Evolutionary conservation across 2,113 vertebrate genomes (phyloP).

Genomic region (Gymnorhina tibicen): DNA sequence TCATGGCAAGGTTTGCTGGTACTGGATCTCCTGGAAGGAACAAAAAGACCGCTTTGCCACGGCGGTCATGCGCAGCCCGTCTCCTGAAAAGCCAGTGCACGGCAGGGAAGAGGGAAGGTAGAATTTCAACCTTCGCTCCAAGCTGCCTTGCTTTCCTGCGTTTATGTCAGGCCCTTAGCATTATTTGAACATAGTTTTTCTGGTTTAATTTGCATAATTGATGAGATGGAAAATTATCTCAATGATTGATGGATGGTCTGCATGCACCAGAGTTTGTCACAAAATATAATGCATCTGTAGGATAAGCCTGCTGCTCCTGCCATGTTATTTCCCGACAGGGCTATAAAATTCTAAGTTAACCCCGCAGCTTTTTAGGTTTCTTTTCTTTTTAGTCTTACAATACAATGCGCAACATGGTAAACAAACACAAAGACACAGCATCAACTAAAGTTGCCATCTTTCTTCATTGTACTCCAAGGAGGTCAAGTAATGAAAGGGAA

Average conservation of each 20-base stretch:
- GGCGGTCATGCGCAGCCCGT: fast-evolving
- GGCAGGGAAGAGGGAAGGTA: not conserved
- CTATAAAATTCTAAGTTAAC: slow-evolving; percentile 50
- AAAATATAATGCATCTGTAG: slow-evolving; percentile 50
- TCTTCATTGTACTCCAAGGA: not conserved
- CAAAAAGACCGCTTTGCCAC: not conserved
- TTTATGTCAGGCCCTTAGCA: slow-evolving; percentile 47
- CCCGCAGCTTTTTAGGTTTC: not conserved
- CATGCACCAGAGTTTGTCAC: slow-evolving; percentile 44
- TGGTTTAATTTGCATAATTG: slow-evolving; percentile 73
- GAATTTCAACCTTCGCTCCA: slow-evolving; percentile 29
- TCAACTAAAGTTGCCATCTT: not conserved
- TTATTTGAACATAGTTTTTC: slow-evolving; percentile 66
- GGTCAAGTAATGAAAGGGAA: not conserved
- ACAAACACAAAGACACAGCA: not conserved
- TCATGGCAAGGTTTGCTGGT: not conserved
- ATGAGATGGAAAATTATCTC: slow-evolving; percentile 74
- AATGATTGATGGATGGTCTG: slow-evolving; percentile 66
- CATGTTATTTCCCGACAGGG: slow-evolving; percentile 42
- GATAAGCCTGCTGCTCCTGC: slow-evolving; percentile 24
- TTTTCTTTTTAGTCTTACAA: slow-evolving; percentile 9
- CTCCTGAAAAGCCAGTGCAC: not conserved
- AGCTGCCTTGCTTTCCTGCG: slow-evolving; percentile 42
- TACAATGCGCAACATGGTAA: not conserved
- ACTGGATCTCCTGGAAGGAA: not conserved